A percentile compares a stretch with the other conserved stretches of the same genome.
Conservation (phyloP, 2,888 invertebrate genomes). For the Erebia aethiops region DNA sequence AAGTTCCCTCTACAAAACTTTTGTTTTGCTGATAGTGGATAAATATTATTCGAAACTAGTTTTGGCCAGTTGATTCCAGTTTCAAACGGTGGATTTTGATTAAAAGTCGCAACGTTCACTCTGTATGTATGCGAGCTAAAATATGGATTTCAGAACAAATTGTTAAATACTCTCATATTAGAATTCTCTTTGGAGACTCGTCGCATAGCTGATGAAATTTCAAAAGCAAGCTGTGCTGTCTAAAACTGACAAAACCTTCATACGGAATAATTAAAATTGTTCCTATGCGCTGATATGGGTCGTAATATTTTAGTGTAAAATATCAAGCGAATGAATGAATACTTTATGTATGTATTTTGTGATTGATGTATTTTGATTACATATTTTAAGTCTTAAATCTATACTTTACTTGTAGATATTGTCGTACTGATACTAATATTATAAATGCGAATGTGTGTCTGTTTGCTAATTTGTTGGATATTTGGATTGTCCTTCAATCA, state of each 20-base stretch:
- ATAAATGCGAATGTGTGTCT: too few relatives aligned
- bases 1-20: conserved; percentile 62
- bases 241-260: not conserved
- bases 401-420: too few relatives aligned
- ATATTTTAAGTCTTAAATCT: too few relatives aligned
- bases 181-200: conserved; percentile 34
- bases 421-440: too few relatives aligned
- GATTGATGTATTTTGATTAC: too few relatives aligned
- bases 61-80: conserved; percentile 60
- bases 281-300: not conserved
- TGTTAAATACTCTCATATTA: conserved; percentile 40
- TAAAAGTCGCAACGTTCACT: conserved; percentile 48
- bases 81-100: conserved; percentile 60
- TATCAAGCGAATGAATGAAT: too few relatives aligned
- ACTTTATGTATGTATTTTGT: too few relatives aligned
- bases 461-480: too few relatives aligned
- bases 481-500: too few relatives aligned
- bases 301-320: not conserved
- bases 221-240: not conserved
- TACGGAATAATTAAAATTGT: conserved; percentile 1
- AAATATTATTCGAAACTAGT: conserved; percentile 69
- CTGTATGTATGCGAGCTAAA: conserved; percentile 14
- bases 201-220: not conserved
- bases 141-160: conserved; percentile 33
- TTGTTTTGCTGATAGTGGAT: conserved; percentile 65